Percentiles rank a stretch among this genome's conserved stretches.
These are phyloP conservation scores for Prietella phreatophila DNA, from an alignment of 2,113 vertebrate species.

Conservation along the genomic window DNA sequence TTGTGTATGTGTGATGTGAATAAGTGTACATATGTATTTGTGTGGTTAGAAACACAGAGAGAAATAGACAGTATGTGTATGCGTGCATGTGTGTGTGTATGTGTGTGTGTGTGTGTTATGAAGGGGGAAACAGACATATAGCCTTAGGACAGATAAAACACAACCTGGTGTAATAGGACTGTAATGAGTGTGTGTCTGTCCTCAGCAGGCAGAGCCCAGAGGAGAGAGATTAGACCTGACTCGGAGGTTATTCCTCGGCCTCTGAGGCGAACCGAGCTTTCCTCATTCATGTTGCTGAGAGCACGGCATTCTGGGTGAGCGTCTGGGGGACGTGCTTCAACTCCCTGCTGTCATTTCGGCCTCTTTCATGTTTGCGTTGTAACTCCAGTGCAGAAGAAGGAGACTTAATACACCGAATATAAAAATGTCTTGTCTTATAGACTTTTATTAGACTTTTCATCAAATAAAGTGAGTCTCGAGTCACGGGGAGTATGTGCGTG, in stretches of 20 bases:
- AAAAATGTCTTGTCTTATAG: background rate
- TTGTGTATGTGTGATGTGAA: background rate
- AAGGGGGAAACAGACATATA: conserved; percentile 35
- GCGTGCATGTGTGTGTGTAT: background rate
- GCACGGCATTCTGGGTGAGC: conserved; percentile 97
- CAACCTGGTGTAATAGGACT: conserved; percentile 95
- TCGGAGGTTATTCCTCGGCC: conserved; percentile 91
- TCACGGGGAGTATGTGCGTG: conserved; percentile 6
- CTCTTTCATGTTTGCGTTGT: conserved; percentile 71
- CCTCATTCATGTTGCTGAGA: conserved; percentile 84
- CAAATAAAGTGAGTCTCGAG: conserved; percentile 48
- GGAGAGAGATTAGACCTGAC: conserved; percentile 90
- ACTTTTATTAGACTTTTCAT: background rate
- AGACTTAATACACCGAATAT: background rate
- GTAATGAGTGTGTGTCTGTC: conserved; percentile 96
- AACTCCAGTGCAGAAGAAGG: background rate
- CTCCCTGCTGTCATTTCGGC: conserved; percentile 92
- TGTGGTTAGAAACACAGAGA: background rate
- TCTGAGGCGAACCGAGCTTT: conserved; percentile 91
- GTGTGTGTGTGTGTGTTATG: background rate
- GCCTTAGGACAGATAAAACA: conserved; percentile 89
- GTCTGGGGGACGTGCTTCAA: conserved; percentile 81
- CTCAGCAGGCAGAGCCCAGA: conserved; percentile 81
- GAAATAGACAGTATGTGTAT: background rate
- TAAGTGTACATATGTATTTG: background rate